Percentiles rank a stretch among this genome's conserved stretches.
phyloP scores from a whole-genome alignment of 2,113 vertebrate species.

The Potamarius usumacintae region DNA sequence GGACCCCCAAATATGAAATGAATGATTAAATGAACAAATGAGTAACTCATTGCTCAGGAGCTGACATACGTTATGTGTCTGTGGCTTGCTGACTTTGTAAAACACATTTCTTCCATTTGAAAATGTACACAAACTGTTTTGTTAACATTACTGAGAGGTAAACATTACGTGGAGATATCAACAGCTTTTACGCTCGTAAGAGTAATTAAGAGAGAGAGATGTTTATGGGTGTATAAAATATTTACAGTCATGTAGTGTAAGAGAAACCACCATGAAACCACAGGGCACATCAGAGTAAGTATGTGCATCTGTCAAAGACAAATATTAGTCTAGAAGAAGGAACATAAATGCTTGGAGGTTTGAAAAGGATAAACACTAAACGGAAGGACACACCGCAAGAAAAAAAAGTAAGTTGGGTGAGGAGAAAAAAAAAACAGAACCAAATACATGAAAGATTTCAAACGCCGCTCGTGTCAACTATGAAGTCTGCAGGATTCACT shows the following conservation, averaged over 20 bases:
- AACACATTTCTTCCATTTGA: background rate
- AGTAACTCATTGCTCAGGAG: background rate
- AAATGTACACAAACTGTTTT: slow-evolving; percentile 17
- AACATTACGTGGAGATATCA: background rate
- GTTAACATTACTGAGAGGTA: slow-evolving; percentile 23
- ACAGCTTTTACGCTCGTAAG: background rate
- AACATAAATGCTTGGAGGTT: slow-evolving; percentile 47
- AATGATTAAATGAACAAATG: background rate
- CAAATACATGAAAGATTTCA: slow-evolving; percentile 35
- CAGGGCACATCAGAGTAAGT: slow-evolving; percentile 15
- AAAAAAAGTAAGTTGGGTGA: background rate
- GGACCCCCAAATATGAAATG: background rate
- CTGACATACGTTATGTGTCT: background rate
- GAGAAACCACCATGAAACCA: slow-evolving; percentile 34
- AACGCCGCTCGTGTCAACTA: background rate
- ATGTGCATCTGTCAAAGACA: slow-evolving; percentile 62
- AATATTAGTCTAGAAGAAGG: slow-evolving; percentile 75
- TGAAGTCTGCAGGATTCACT: background rate
- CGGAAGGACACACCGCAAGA: slow-evolving; percentile 31
- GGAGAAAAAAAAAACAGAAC: background rate
- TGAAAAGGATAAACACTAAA: slow-evolving; percentile 63
- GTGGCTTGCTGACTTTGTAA: background rate
- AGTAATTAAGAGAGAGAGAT: background rate
- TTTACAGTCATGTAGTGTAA: slow-evolving; percentile 23
- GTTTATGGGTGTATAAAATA: slow-evolving; percentile 33